These are phyloP conservation scores for Hyperoodon ampullatus DNA, from an alignment of 2,113 vertebrate species.

Conservation along the genomic window DNA sequence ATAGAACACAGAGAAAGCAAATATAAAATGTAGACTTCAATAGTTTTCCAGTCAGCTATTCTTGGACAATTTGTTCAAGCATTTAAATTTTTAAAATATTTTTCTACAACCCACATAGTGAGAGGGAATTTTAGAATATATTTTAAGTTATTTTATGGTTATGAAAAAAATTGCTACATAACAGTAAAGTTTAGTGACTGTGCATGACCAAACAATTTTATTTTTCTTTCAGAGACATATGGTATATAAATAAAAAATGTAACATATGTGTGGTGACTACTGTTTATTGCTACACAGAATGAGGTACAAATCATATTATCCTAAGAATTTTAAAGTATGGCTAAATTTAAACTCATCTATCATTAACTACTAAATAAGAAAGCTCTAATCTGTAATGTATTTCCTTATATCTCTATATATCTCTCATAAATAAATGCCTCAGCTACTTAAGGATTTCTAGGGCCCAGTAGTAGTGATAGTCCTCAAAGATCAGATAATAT, in stretches of 20 bases:
- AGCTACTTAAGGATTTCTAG: not conserved
- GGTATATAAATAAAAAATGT: not conserved
- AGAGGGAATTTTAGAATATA: not conserved
- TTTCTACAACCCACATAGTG: not conserved
- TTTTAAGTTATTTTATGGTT: constrained; percentile 4
- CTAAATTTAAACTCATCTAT: not conserved
- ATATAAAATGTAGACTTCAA: not conserved
- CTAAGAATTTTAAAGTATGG: not conserved
- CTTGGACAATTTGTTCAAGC: not conserved
- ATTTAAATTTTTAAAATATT: not conserved
- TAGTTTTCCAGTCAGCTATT: too few relatives aligned
- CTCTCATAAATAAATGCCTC: not conserved
- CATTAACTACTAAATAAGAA: not conserved
- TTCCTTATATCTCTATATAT: not conserved
- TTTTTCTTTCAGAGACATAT: constrained; percentile 26
- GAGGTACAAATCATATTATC: not conserved
- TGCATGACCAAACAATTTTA: not conserved
- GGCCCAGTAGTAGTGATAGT: not conserved
- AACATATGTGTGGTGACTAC: not conserved
- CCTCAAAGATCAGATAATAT: not conserved
- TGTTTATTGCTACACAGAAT: not conserved
- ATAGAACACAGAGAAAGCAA: not conserved
- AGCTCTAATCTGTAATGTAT: not conserved
- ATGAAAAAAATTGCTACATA: not conserved
- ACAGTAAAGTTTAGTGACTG: not conserved